Conservation (phyloP, 1,140 invertebrate species). For the Lucilia sericata region DNA sequence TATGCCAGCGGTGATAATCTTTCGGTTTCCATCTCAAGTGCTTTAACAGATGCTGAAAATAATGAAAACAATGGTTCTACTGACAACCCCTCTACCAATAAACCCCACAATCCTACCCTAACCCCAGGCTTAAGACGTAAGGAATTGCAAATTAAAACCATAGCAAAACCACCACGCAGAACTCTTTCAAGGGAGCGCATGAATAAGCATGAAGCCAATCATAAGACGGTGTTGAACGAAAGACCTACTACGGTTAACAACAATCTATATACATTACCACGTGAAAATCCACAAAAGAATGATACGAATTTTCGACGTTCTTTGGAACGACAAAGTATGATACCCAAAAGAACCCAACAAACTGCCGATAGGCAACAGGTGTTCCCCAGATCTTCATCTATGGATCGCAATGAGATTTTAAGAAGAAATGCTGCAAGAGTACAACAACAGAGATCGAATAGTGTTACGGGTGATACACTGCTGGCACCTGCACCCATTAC, state of each 20-base stretch:
- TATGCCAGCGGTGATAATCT: slow-evolving; percentile 49
- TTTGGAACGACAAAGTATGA: slow-evolving; percentile 57
- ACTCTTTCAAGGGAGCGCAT: slow-evolving; percentile 39
- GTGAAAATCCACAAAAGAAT: slow-evolving; percentile 13
- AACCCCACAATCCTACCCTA: slow-evolving; percentile 1
- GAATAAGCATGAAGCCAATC: slow-evolving; percentile 20
- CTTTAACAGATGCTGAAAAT: slow-evolving; percentile 49
- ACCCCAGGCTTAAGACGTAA: slow-evolving; percentile 11
- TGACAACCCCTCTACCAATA: neutral
- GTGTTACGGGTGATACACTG: slow-evolving; percentile 2
- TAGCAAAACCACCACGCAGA: slow-evolving; percentile 41
- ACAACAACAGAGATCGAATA: slow-evolving; percentile 37
- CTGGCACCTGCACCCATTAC: slow-evolving; percentile 14
- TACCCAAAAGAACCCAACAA: slow-evolving; percentile 56
- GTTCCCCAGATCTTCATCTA: slow-evolving; percentile 55
- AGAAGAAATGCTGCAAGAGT: slow-evolving; percentile 35
- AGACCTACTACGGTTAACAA: slow-evolving; percentile 30
- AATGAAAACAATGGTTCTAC: slow-evolving; percentile 12
- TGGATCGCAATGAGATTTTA: slow-evolving; percentile 59
- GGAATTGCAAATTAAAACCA: slow-evolving; percentile 8
- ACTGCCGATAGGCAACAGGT: slow-evolving; percentile 42
- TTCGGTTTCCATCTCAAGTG: slow-evolving; percentile 50
- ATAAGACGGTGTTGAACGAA: slow-evolving; percentile 37
- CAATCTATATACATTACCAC: neutral
- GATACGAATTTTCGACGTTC: slow-evolving; percentile 49